Evolutionary conservation across 2,797 vertebrate species (phyloP), one percentile per base, ranked within the genome.

Genomic region (Sebastes elongatus): DNA sequence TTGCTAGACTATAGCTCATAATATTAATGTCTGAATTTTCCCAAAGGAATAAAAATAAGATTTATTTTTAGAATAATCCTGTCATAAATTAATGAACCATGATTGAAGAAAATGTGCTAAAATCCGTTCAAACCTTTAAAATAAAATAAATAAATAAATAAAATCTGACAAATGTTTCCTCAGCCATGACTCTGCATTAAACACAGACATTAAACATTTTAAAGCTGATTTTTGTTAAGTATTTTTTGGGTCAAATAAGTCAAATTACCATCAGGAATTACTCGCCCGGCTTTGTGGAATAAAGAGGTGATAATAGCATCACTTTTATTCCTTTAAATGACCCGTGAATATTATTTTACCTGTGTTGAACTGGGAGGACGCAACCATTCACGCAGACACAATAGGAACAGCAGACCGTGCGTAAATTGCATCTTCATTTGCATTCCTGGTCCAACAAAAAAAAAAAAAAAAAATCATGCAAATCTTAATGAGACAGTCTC

Each of bases 391-490:
- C 67, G 70, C 52, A 28, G 33, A 74, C 91, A 96, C 95, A 96
- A 96, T 92, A 53, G 94, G 93, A 92, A 95, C 94, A 95, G 93
- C 94, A 94, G 95, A 95, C 92, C 95, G 91, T 94, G 93, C 89
- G 93, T 88, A 94, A 95, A 95, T 92, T 91, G 95, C 94, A 93
- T 96, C 94, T 95, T 95, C 91, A 96, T 96, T 96, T 96, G 93
- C 94, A 96, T 96, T 93, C 88, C 87, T 81, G 83, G 83, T 92
- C 89, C 86, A 88, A 94, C 4, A 91, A 46, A 46, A 46, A 46
- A 46, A 46, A 46, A 38, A 38, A 46, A 18, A 46, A 46, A 46
- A 46, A 95, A 96, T 94, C 92, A 95, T 93, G 95, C 94, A 94
- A 95, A 96, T 95, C 94, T 94, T 94, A 96, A 96, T 95, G 94